A percentile compares a stretch with the other conserved stretches of the same genome.
Conservation (phyloP, 2,113 vertebrate genomes). For the Puffinus mauretanicus region DNA sequence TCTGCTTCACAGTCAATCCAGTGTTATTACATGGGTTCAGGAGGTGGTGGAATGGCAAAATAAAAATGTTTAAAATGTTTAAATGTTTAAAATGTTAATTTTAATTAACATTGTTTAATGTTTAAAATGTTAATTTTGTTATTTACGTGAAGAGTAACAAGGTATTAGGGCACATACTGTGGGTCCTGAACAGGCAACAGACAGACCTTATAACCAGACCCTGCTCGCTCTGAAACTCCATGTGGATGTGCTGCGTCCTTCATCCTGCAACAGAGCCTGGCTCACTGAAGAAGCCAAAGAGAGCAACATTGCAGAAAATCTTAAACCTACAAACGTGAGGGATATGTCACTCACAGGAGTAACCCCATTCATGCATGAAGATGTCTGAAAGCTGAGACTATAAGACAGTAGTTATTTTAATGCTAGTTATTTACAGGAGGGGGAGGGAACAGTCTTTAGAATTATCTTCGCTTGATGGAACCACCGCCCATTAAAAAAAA, state of each 20-base stretch:
- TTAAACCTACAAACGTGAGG: background rate
- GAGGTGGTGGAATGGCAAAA: background rate
- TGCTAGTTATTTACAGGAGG: background rate
- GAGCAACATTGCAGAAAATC: background rate
- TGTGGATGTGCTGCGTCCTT: background rate
- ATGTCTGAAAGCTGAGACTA: background rate
- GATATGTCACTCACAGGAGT: background rate
- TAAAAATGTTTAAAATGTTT: too few species aligned
- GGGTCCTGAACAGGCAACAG: background rate
- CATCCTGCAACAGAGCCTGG: background rate
- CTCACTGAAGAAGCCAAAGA: background rate
- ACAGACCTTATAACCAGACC: background rate
- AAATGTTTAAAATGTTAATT: background rate
- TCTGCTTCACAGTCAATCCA: background rate
- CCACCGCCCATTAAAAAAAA: background rate
- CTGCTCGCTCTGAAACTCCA: background rate
- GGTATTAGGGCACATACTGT: background rate
- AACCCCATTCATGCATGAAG: background rate
- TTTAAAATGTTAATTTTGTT: background rate
- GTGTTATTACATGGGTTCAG: background rate
- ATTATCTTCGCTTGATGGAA: background rate
- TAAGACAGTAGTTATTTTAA: background rate
- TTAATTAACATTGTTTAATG: too few species aligned
- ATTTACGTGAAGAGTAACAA: background rate
- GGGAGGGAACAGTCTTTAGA: fast-evolving